Evolutionary conservation across 2,113 vertebrate genomes (phyloP), one percentile per base, ranked within the genome.

Genomic region (Hoplias malabaricus): DNA sequence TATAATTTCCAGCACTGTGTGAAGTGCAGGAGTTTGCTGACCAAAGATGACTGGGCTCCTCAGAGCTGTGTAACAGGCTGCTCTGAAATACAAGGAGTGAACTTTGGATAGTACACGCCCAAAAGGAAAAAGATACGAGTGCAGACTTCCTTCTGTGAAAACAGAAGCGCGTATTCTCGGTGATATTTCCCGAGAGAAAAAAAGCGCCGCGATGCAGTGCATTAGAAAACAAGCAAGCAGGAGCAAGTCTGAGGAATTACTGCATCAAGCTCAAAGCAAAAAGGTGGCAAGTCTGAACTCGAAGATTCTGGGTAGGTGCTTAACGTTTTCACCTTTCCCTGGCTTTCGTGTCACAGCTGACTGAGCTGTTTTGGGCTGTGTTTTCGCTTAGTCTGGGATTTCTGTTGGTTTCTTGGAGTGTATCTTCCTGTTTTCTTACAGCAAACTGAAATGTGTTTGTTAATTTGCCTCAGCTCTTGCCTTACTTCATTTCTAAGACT

Each of bases 241-340:
- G 50, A 90, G 82, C 82, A 82, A 59, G 29, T 89, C 92, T n/a
- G 65, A 91, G 82, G 90, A 93, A 54, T 46, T 75, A 46, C 70
- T 73, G 2, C 78, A 77, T 4, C 0, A 59, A 29, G 82, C 75
- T 25, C 70, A 61, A 2, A 77, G 23, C 48, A 83, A 84, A 84
- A 78, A 73, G 56, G 38, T 33, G 16, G 80, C 83, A 1, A 77
- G 79, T 10, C 71, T 19, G 8, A 92, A 91, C 78, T 73, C 48
- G 2, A 83, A 84, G 54, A 80, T 91, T 4, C 46, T 93, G 29
- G 92, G 92, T 93, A 92, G 59, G 91, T 50, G 25, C 7, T 21
- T 43, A 31, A 4, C 34, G 19, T 25, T 8, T 19, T 43, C 27
- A 11, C 8, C 5, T 8, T 23, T 21, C 9, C 2, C 8, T 12